A percentile compares a stretch with the other conserved stretches of the same genome.
Conservation (phyloP, 2,888 invertebrate genomes). For the Scaptomyza flava region DNA sequence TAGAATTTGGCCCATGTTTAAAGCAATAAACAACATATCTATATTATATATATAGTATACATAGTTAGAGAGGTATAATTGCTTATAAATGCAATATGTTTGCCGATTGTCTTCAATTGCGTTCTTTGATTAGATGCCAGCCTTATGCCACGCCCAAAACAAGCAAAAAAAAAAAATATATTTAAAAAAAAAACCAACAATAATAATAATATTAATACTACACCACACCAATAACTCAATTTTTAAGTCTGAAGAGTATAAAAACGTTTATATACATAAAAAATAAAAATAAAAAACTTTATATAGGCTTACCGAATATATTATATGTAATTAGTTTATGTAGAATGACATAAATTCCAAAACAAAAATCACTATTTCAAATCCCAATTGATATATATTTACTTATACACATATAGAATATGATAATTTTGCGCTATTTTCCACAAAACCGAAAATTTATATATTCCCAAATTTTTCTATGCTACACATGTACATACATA, state of each 20-base stretch:
- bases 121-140: conserved; percentile 40
- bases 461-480: conserved; percentile 8
- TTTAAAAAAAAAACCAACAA: conserved; percentile 3
- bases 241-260: conserved; percentile 64
- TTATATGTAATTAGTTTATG: conserved; percentile 20
- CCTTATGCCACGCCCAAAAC: conserved; percentile 42
- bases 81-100: conserved; percentile 25
- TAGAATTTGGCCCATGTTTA: conserved; percentile 9
- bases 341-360: conserved; percentile 28
- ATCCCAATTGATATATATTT: not conserved
- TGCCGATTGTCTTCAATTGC: conserved; percentile 45
- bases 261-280: conserved; percentile 48
- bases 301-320: conserved; percentile 26
- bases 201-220: conserved; percentile 14
- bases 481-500: not conserved
- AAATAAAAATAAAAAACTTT: conserved; percentile 30
- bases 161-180: conserved; percentile 4
- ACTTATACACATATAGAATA: conserved; percentile 11
- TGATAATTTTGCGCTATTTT: conserved; percentile 22
- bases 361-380: not conserved
- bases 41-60: conserved; percentile 1
- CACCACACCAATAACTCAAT: conserved; percentile 65
- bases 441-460: conserved; percentile 19
- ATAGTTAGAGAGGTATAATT: not conserved
- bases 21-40: conserved; percentile 8